Base-by-base conservation (phyloP, 2,797 vertebrate genomes). In the Syngnathus rostellatus region DNA sequence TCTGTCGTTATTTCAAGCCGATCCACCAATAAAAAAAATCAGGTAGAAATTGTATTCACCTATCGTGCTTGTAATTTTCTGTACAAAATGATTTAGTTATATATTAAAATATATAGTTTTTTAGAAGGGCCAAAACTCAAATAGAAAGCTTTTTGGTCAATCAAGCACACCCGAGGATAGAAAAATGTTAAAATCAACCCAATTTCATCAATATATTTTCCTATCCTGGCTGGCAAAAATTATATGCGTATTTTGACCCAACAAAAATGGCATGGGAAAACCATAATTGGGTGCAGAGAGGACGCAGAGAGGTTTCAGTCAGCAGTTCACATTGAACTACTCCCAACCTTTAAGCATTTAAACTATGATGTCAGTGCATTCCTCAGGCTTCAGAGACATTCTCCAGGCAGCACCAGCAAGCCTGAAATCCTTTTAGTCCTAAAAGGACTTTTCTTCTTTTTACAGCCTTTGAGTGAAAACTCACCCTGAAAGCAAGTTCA, bases 361-460 rank as follows among this genome's bases (percentile, higher is more conserved):
- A 81, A 79, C 75, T 74, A 69, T 85, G 86, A 88, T 85, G 86
- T 86, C 81, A 88, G 66, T 68, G 83, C 86, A 88, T 88, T 88
- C 87, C 81, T 79, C 46, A 14, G 71, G 71, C 81, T 77, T 73
- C 78, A 72, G 70, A 82, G 83, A 86, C 79, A 77, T 81, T 86
- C 83, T 80, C 85, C 84, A 86, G 79, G 81, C 83, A 82, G 76
- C 83, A 81, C 66, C 71, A 64, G 67, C 0, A 9, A 72, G 76
- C 77, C 31, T 31, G 31, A 31, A 31, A 31, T 31, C 31, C 31
- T 31, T 31, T 31, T 4, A 31, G 31, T 31, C 31, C 74, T 72
- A 55, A 77, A 77, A 78, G 69, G 23, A 25, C 41, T 43, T 43
- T 43, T 43, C 23, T 74, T 79, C 1, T 5, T 21, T 76, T 81